Conservation (phyloP, 2,113 vertebrate genomes). For the Tympanuchus pallidicinctus region DNA sequence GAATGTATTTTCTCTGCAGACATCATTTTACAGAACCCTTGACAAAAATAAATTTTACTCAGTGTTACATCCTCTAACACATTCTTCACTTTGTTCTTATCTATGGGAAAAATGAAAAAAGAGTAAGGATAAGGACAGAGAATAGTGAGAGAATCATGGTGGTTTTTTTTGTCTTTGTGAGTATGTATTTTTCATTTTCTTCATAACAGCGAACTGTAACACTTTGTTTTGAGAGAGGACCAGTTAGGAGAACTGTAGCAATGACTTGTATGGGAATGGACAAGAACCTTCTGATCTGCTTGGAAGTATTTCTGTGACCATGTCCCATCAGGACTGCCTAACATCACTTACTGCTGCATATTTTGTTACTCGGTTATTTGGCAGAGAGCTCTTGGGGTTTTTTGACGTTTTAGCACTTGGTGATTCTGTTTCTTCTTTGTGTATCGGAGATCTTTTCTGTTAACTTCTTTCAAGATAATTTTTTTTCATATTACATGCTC, state of each 20-base stretch:
- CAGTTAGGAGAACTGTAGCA: background rate
- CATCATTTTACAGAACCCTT: background rate
- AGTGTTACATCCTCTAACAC: background rate
- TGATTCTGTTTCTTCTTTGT: background rate
- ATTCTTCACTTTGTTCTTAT: background rate
- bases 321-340: fast-evolving
- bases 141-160: background rate
- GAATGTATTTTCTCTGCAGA: background rate
- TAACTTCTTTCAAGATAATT: background rate
- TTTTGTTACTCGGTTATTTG: background rate
- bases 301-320: background rate
- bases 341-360: fast-evolving
- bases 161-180: background rate
- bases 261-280: background rate
- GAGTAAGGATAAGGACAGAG: background rate
- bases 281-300: background rate
- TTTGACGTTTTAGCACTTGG: background rate
- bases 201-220: background rate
- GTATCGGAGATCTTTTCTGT: background rate
- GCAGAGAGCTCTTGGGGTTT: background rate
- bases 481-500: background rate
- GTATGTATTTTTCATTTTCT: background rate
- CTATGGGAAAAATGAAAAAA: background rate
- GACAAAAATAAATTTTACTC: background rate
- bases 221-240: background rate